These are phyloP conservation scores for Meandrusa payeni DNA, from an alignment of 2,888 invertebrate species.

Conservation along the genomic window DNA sequence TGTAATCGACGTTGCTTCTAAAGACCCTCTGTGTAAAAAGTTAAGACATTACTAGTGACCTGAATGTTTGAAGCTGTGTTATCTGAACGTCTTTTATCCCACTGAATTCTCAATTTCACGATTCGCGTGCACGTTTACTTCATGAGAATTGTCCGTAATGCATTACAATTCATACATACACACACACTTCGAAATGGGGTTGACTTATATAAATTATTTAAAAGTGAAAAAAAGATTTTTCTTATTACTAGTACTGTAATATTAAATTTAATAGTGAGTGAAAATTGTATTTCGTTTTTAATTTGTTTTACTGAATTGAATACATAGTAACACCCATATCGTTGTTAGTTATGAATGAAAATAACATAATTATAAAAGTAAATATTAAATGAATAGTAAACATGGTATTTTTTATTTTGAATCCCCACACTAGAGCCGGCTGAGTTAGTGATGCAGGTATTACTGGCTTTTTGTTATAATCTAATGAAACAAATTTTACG, in stretches of 20 bases:
- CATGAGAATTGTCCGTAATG: constrained; percentile 65
- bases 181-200: constrained; percentile 71
- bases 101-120: constrained; percentile 77
- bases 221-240: constrained; percentile 68
- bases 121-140: constrained; percentile 72
- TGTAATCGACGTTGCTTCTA: constrained; percentile 80
- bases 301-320: constrained; percentile 79
- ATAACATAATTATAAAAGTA: constrained; percentile 81
- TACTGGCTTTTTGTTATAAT: too few species aligned
- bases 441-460: too few species aligned
- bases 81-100: constrained; percentile 68
- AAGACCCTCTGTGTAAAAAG: constrained; percentile 79
- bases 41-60: constrained; percentile 80
- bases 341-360: constrained; percentile 82
- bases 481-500: too few species aligned
- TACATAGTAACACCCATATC: constrained; percentile 81
- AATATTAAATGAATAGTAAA: constrained; percentile 80
- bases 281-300: constrained; percentile 78
- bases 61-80: constrained; percentile 77
- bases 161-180: constrained; percentile 25
- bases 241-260: constrained; percentile 77
- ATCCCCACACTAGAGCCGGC: constrained; percentile 26
- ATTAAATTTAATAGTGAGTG: constrained; percentile 81
- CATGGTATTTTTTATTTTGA: constrained; percentile 67
- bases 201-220: constrained; percentile 77